Base-by-base conservation (phyloP, 1,140 invertebrate genomes). In the Dryas iulia region DNA sequence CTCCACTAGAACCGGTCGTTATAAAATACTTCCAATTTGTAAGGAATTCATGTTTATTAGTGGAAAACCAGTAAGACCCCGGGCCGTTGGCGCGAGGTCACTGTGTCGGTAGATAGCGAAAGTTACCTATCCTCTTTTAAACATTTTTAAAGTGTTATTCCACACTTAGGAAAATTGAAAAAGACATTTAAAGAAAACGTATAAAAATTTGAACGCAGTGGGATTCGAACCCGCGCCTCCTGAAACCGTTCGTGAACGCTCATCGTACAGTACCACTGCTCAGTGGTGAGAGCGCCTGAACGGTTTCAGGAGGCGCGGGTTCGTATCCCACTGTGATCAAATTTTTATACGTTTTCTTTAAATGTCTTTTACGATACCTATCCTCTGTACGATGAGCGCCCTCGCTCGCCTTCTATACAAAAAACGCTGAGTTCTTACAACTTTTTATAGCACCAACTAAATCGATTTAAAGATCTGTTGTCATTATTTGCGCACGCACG, bases 101-200 rank as follows among this genome's bases (percentile, higher is more conserved):
- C 63, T 75, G 59, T 69, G 73, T 75, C 70, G 62, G 25, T 65
- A 23, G 64, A 63, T 57, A 76, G 60, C 57, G 74, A 76, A 72
- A 76, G 72, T 68, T 39, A 54, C 7, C 14, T 68, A 21, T 59
- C 57, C 11, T 53, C 33, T 25, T n/a, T n/a, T 28, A 11, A n/a
- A n/a, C n/a, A n/a, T n/a, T n/a, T n/a, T n/a, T n/a, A n/a, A n/a
- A n/a, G n/a, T n/a, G n/a, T n/a, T n/a, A n/a, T n/a, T n/a, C n/a
- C n/a, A n/a, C n/a, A n/a, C n/a, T n/a, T n/a, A n/a, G n/a, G n/a
- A n/a, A n/a, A n/a, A n/a, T n/a, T n/a, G n/a, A n/a, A n/a, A n/a
- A n/a, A n/a, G n/a, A n/a, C n/a, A n/a, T n/a, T n/a, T n/a, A n/a
- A n/a, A n/a, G n/a, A n/a, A n/a, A n/a, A n/a, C n/a, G n/a, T n/a